Evolutionary conservation across 2,888 invertebrate species (phyloP).

Genomic region (Asteroscopus sphinx): DNA sequence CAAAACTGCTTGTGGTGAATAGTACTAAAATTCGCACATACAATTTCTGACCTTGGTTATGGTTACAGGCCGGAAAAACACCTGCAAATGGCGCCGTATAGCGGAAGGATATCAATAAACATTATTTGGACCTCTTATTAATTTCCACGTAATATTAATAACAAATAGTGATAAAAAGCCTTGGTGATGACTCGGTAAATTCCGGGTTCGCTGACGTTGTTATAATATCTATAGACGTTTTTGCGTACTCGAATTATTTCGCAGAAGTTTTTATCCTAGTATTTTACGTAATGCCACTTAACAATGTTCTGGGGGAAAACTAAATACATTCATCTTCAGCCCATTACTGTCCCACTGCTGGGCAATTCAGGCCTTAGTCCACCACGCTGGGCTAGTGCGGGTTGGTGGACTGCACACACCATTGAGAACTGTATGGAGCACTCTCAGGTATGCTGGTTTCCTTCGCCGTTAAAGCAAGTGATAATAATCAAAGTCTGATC

Average conservation of each 20-base stretch:
- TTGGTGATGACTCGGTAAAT: slow-evolving; percentile 10
- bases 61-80: background rate
- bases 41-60: slow-evolving; percentile 11
- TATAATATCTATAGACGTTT: background rate
- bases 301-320: too few relatives aligned
- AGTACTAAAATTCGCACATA: slow-evolving; percentile 18
- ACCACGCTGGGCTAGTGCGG: too few relatives aligned
- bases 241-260: background rate
- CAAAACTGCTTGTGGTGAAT: background rate
- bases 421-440: too few relatives aligned
- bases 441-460: too few relatives aligned
- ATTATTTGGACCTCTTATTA: slow-evolving; percentile 24
- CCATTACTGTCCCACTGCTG: too few relatives aligned
- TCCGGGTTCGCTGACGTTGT: slow-evolving; percentile 24
- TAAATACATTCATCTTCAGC: too few relatives aligned
- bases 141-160: slow-evolving; percentile 10
- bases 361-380: too few relatives aligned
- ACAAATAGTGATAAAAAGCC: slow-evolving; percentile 13
- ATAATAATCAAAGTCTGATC: too few relatives aligned
- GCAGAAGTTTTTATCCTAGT: background rate
- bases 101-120: slow-evolving; percentile 18
- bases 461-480: too few relatives aligned
- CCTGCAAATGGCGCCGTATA: slow-evolving; percentile 2
- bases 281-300: too few relatives aligned
- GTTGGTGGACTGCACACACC: too few relatives aligned